Percentiles rank a stretch among this genome's conserved stretches.
Conservation (phyloP, 1,140 invertebrate genomes). For the Plodia interpunctella region DNA sequence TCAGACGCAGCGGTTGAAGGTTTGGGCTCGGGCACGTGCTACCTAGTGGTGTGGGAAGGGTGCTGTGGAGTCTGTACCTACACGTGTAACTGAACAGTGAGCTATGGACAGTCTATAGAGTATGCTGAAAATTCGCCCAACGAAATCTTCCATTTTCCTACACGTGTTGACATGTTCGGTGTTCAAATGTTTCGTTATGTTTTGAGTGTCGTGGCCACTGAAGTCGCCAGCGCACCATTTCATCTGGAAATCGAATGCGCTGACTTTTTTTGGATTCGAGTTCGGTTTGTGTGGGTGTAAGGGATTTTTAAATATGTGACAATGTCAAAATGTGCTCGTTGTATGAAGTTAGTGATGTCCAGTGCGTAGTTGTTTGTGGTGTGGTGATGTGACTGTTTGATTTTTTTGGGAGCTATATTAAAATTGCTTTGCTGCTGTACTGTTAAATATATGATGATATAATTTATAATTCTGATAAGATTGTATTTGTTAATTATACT, state of each 20-base stretch:
- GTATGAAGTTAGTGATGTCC: neutral
- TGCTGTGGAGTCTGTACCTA: conserved; percentile 37
- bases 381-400: conserved; percentile 6
- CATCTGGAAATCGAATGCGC: neutral
- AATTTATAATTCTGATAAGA: too few relatives aligned
- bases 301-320: neutral
- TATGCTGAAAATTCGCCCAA: conserved; percentile 9
- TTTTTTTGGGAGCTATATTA: conserved; percentile 21
- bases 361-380: conserved; percentile 3
- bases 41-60: conserved; percentile 27
- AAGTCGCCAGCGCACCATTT: conserved; percentile 7
- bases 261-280: conserved; percentile 4
- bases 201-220: neutral
- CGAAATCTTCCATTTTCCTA: conserved; percentile 9
- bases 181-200: neutral
- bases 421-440: too few relatives aligned
- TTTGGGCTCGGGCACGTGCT: conserved; percentile 22
- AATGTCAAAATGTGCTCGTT: neutral
- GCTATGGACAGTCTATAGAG: conserved; percentile 15
- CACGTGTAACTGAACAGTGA: conserved; percentile 34
- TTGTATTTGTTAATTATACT: too few relatives aligned
- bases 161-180: conserved; percentile 3
- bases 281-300: conserved; percentile 17
- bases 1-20: conserved; percentile 11
- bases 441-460: too few relatives aligned